Conservation (phyloP, 2,888 invertebrate species). For the Ochropacha duplaris region DNA sequence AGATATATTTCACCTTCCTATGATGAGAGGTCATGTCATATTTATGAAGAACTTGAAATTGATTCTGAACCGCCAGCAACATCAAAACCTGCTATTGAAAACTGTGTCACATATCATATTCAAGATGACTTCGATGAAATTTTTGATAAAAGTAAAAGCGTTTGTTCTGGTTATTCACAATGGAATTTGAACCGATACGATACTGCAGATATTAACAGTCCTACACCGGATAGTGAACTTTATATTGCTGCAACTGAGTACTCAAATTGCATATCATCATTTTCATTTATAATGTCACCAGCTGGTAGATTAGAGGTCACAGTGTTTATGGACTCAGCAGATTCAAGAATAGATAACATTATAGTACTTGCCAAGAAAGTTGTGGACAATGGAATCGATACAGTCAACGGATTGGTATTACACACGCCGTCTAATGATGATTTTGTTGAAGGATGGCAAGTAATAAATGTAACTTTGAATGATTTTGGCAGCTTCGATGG, state of each 20-base stretch:
- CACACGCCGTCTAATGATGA: constrained; percentile 29
- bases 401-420: constrained; percentile 36
- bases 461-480: constrained; percentile 27
- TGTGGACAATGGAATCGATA: constrained; percentile 27
- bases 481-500: constrained; percentile 35
- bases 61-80: constrained; percentile 7
- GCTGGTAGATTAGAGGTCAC: constrained; percentile 10
- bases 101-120: constrained; percentile 29
- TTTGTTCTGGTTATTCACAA: constrained; percentile 23
- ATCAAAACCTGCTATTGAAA: constrained; percentile 6
- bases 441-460: constrained; percentile 41
- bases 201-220: constrained; percentile 12
- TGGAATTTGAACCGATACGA: constrained; percentile 22
- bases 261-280: constrained; percentile 29
- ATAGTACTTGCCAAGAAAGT: constrained; percentile 40
- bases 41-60: constrained; percentile 23
- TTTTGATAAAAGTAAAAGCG: constrained; percentile 21
- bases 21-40: constrained; percentile 28
- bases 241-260: constrained; percentile 22
- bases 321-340: constrained; percentile 10
- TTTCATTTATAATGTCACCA: constrained; percentile 11
- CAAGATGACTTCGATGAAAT: constrained; percentile 15
- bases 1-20: constrained; percentile 33
- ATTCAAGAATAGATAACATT: constrained; percentile 32
- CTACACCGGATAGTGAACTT: constrained; percentile 20